These are phyloP conservation scores for Eucidaris tribuloides DNA, from an alignment of 35 echinoderm and acorn worm genomes.

Conservation along the genomic window DNA sequence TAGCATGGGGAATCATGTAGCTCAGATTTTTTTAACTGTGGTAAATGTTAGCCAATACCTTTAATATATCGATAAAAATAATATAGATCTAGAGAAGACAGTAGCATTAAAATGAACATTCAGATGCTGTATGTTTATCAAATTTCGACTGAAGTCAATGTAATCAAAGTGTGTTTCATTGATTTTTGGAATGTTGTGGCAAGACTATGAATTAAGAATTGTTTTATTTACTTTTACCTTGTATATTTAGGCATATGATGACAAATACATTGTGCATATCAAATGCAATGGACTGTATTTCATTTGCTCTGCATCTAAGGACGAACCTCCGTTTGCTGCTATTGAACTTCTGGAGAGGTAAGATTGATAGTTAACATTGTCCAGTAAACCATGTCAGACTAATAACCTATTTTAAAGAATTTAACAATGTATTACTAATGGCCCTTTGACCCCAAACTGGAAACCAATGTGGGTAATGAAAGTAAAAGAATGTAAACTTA, in stretches of 20 bases:
- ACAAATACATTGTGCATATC: slow-evolving; percentile 35
- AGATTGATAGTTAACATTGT: background rate
- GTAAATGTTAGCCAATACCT: too few relatives aligned
- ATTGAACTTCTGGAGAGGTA: slow-evolving; percentile 73
- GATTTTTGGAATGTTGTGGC: background rate
- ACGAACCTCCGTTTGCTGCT: slow-evolving; percentile 49
- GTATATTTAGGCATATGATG: slow-evolving; percentile 19
- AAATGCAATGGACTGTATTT: slow-evolving; percentile 50
- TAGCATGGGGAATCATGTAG: too few relatives aligned
- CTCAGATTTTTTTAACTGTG: too few relatives aligned
- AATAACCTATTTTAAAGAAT: background rate
- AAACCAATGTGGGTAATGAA: background rate
- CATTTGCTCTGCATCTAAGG: slow-evolving; percentile 32
- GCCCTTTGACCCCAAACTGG: background rate
- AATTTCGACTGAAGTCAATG: too few relatives aligned
- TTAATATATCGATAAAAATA: too few relatives aligned
- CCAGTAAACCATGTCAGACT: too few relatives aligned
- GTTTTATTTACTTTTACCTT: background rate
- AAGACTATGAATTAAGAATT: background rate
- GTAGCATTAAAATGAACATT: background rate
- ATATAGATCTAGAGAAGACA: background rate
- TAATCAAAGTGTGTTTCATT: background rate
- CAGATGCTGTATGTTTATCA: background rate
- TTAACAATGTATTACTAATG: background rate
- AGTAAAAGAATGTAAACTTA: background rate